Base-by-base conservation (phyloP, 2,888 invertebrate species). In the Hemistola chrysoprasaria region DNA sequence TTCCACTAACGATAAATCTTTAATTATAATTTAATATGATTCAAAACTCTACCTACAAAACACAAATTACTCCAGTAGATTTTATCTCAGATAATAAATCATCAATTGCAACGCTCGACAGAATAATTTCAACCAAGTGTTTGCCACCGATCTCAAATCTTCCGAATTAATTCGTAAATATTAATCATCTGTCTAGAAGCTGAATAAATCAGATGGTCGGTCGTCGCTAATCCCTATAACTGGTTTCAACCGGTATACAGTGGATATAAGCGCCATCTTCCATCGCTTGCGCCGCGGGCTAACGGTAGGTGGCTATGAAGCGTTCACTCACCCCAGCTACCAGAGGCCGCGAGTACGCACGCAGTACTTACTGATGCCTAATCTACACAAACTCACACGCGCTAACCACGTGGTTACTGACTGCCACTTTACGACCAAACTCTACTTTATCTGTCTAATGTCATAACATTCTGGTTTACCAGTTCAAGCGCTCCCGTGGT, bases 241-340 rank as follows among this genome's bases (percentile, higher is more conserved):
- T 51, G 46, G 51, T 41, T 11, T 31, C 27, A 52, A 39, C 36
- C 22, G 45, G 41, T 35, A 22, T 23, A 10, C 22, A 41, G 41
- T 40, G 35, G 45, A 38, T 47, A 33, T 50, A 49, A 50, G 54
- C 58, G 59, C 58, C 47, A 37, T 42, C 62, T 54, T 48, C 55
- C 40, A 44, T 64, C 40, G 42, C 61, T 67, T 63, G 57, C 42
- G 49, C 57, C 59, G 52, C 48, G 37, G 30, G 42, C 43, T 73
- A 73, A 72, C 73, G 70, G 75, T 67, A 57, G 65, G 56, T 46
- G 62, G 54, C 53, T 54, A 57, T 59, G 59, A 60, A 54, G 50
- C 63, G 77, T 72, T 54, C 76, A 74, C 43, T 73, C 65, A 77
- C 75, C 77, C 65, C 59, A 26, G 47, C 65, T 58, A 62, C 66